Evolutionary conservation across 2,113 vertebrate genomes (phyloP), one percentile per base, ranked within the genome.

Genomic region (Rhodinocichla rosea): DNA sequence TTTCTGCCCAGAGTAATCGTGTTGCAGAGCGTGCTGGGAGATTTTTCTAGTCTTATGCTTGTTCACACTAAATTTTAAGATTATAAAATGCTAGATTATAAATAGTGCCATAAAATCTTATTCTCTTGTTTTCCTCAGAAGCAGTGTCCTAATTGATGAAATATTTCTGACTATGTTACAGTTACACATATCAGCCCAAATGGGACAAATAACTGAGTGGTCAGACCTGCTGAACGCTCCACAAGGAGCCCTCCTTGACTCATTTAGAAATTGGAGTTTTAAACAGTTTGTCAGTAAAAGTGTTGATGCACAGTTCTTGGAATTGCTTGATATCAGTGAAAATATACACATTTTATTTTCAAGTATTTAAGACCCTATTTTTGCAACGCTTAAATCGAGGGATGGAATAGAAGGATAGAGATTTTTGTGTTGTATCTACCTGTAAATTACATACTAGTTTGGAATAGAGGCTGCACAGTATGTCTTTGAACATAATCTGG

Each of bases 11-110:
- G 40, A 50, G 28, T 69, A 65, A n/a, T 49, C 21, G 6, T n/a
- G 30, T 14, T 82, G 12, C 27, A 57, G 28, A 26, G 12, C 0
- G 0, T 53, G 57, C 7, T 27, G 39, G 45, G 71, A 35, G 23
- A 27, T 69, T 69, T 87, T 69, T 70, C 3, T 15, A 42, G 67
- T 57, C 9, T 50, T 74, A 14, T 7, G 35, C 69, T 90, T 86
- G 71, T 77, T 15, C 13, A 59, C 40, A 44, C 26, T 74, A 63
- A 80, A 82, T 44, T 42, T 83, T 30, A 50, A 42, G 35, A 57
- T 9, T 74, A 50, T 71, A 81, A 86, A 93, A 82, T 80, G 16
- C 22, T 74, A 65, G 18, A 42, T 85, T 90, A 35, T 5, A 62
- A 68, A 37, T 28, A 69, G 42, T 63, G 5, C 23, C 12, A 19